Evolutionary conservation across 2,888 invertebrate genomes (phyloP), one percentile per base, ranked within the genome.

Genomic region (Heliconius ethilla): DNA sequence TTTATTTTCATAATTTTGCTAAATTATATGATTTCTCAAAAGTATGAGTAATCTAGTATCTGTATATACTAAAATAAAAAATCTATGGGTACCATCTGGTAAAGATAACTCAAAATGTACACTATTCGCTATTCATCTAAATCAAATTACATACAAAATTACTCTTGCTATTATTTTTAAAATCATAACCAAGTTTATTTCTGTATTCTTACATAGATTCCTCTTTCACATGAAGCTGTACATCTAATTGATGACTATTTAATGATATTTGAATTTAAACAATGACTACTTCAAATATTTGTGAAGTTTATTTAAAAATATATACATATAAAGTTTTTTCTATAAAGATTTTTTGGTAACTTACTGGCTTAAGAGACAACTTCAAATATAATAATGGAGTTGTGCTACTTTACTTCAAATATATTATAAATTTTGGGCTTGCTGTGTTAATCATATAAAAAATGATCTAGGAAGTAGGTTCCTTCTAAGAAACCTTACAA

Each of bases 11-110:
- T 33, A 59, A 72, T 37, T 15, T 18, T 72, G 10, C 18, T 7
- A n/a, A 59, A 72, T 37, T 22, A 37, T 25, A 37, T 15, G 25
- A 13, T 72, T 70, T 59, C 33, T 37, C 45, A 45, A 27, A 40
- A 40, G 10, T 37, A 25, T 59, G 13, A 1, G 15, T 55, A 55
- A 55, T 15, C 55, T 33, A 59, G 9, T n/a, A 72, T 15, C 65
- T 67, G n/a, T 73, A 72, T 70, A n/a, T 78, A 78, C 59, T n/a
- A 73, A 77, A 81, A 80, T 87, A 87, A 87, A 90, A 89, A 90
- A 91, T 90, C 89, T 90, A 90, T 85, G 85, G 84, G 83, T 85
- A 90, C 85, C 92, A 92, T 91, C 91, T 92, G 91, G 83, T 67
- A 85, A 83, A 84, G 81, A 82, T 80, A 81, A 80, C 81, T 79